A percentile compares a stretch with the other conserved stretches of the same genome.
phyloP scores from a whole-genome alignment of 2,113 vertebrate species.

The Mustela lutreola region DNA sequence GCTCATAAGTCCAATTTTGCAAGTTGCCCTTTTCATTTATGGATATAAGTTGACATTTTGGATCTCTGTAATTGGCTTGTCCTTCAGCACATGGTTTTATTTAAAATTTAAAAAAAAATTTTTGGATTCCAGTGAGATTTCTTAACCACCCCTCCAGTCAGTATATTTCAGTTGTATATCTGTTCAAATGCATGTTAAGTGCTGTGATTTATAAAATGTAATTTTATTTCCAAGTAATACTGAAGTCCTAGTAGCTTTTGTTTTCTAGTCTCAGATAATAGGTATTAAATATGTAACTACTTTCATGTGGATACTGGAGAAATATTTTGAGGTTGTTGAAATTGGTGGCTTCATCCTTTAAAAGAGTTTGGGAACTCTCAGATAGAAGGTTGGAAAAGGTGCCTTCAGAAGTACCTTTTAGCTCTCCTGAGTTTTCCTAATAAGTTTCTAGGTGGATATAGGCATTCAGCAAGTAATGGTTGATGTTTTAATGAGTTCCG shows the following conservation, averaged over 20 bases:
- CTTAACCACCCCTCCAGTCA: neutral
- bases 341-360: neutral
- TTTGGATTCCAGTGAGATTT: neutral
- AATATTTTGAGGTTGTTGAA: constrained; percentile 9
- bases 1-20: neutral
- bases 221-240: neutral
- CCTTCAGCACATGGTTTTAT: constrained; percentile 25
- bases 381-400: neutral
- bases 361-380: neutral
- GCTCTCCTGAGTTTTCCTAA: neutral
- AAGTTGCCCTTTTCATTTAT: neutral
- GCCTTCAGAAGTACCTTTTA: neutral
- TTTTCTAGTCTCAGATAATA: neutral
- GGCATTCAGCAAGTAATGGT: neutral
- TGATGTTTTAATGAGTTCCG: neutral
- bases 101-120: neutral
- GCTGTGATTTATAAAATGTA: neutral
- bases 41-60: neutral
- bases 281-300: neutral
- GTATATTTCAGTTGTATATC: neutral
- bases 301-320: neutral
- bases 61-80: neutral
- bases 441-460: neutral
- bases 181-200: neutral
- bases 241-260: neutral